These are phyloP conservation scores for Diacarnus erythraeanus DNA, from an alignment of 37 sponge, comb jelly and placozoan species.

Conservation along the genomic window DNA sequence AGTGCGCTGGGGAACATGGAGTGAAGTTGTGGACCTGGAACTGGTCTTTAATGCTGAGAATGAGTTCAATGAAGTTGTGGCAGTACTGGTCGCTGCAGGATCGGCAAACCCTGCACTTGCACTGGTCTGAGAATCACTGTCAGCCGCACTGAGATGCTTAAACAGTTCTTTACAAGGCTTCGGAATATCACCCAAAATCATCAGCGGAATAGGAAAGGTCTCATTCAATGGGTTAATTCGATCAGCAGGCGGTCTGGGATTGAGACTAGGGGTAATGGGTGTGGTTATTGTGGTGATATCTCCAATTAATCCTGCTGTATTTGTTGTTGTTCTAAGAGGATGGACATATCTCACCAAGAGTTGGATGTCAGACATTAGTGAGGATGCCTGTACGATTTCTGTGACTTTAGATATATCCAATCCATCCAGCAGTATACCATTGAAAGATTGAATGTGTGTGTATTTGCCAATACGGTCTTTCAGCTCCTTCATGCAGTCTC, in stretches of 20 bases:
- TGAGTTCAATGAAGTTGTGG: too few relatives aligned
- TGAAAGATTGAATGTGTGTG: conserved; percentile 73
- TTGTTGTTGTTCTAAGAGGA: not conserved
- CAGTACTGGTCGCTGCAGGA: not conserved
- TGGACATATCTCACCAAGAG: conserved; percentile 53
- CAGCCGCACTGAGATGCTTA: conserved; percentile 1
- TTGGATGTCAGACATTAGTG: conserved; percentile 9
- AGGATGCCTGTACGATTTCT: conserved; percentile 4
- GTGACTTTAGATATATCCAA: conserved; percentile 37
- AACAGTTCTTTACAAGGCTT: conserved; percentile 26
- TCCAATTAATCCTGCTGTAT: not conserved
- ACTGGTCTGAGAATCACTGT: not conserved
- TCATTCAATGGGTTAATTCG: not conserved
- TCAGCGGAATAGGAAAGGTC: conserved; percentile 37
- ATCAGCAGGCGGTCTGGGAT: not conserved
- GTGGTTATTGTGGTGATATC: not conserved
- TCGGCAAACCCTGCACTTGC: not conserved
- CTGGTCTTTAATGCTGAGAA: not conserved
- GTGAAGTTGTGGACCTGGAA: not conserved
- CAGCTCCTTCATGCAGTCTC: conserved; percentile 8
- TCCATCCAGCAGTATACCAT: conserved; percentile 69
- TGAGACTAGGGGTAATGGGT: not conserved
- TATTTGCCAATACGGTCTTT: conserved; percentile 34
- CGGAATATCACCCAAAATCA: conserved; percentile 45
- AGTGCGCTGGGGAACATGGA: not conserved